Base-by-base conservation (phyloP, 2,113 vertebrate species). In the Okapia johnstoni region DNA sequence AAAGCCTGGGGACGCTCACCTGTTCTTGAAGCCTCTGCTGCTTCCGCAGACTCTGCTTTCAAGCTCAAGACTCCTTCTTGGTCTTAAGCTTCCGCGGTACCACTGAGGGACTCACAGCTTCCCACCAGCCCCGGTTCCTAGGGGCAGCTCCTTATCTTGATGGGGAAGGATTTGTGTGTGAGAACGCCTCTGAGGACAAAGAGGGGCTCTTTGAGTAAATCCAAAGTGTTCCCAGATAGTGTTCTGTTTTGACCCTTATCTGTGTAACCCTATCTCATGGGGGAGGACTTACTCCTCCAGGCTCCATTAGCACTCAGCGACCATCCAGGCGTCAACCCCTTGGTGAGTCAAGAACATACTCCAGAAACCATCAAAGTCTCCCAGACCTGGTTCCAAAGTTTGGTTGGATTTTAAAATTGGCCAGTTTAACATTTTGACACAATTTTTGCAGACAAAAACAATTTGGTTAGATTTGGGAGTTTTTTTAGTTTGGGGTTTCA, bases 211-310 rank as follows among this genome's bases (percentile, higher is more conserved):
- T 13, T 33, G 19, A 85, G 25, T 16, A 54, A 54, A 70, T 40
- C 55, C 79, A 12, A 16, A 93, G 61, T 55, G 58, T 26, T 50
- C 57, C 61, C 87, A 46, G 3, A 12, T 9, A 36, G 16, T 55
- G 84, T 33, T 79, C 46, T 26, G 26, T 23, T 66, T 19, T 79
- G 85, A 48, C 55, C n/a, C 48, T 81, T 36, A 10, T 40, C 70
- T 26, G 23, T 16, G n/a, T 48, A 85, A 43, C 33, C 73, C 87
- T 16, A 10, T 46, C 57, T 63, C 81, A 55, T 2, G 50, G 3
- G 21, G 1, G 0, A 0, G 61, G 17, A 52, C 80, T 77, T 93
- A 60, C 0, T 0, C 15, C 3, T 57, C 6, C 23, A 88, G 60
- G 81, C 92, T 16, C 76, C 54, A 63, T 9, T 3, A 96, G 84